Conservation (phyloP, 2,113 vertebrate species). For the Crotalus viridis region DNA sequence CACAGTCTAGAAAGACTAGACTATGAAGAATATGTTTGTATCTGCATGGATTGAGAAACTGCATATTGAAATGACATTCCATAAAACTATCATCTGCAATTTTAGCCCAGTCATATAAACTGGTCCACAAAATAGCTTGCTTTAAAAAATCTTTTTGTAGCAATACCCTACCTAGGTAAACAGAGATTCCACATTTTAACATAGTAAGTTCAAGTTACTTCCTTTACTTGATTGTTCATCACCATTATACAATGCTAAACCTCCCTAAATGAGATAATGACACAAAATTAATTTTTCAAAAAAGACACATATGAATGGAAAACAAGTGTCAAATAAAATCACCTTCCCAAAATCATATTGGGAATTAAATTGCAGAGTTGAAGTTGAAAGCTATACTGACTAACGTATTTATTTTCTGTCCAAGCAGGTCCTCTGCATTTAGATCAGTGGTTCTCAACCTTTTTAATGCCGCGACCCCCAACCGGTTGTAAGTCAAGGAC, state of each 20-base stretch:
- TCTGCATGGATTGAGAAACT: background rate
- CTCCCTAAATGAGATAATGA: background rate
- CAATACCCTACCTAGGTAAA: background rate
- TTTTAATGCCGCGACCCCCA: too few relatives aligned
- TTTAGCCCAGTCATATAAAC: background rate
- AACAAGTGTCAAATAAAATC: background rate
- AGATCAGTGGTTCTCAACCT: too few relatives aligned
- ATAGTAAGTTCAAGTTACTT: background rate
- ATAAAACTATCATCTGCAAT: background rate
- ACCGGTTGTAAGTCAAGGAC: too few relatives aligned
- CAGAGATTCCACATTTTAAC: background rate
- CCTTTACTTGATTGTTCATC: background rate
- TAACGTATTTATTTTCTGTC: background rate
- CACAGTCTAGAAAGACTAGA: background rate
- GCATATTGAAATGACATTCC: background rate
- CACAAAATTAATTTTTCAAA: background rate
- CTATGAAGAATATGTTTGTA: background rate
- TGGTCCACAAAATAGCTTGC: background rate
- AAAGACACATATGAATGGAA: background rate
- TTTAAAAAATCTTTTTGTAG: background rate
- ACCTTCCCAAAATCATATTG: background rate
- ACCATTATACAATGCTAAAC: background rate
- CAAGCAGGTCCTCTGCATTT: background rate
- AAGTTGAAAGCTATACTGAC: background rate
- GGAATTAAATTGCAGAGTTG: background rate